phyloP scores from a whole-genome alignment of 2,888 invertebrate genomes.

The Eupithecia exiguata region DNA sequence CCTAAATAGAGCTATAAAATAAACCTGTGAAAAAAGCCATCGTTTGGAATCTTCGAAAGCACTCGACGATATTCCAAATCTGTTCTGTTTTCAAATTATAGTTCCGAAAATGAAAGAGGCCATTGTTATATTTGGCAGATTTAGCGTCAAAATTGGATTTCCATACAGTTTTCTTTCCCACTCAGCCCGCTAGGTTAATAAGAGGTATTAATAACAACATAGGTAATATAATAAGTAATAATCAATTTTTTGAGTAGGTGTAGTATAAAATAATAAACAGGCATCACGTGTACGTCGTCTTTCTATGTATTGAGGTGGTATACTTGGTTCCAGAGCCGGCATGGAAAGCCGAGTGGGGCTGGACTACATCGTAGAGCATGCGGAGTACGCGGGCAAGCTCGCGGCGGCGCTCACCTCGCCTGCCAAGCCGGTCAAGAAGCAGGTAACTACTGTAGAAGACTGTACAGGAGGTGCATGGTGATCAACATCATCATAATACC shows the following conservation, averaged over 20 bases:
- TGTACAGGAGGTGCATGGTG: background rate
- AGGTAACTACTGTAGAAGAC: conserved; percentile 68
- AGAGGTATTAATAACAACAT: no score
- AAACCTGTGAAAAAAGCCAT: no score
- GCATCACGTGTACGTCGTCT: no score
- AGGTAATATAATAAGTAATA: no score
- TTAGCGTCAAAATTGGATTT: background rate
- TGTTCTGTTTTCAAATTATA: background rate
- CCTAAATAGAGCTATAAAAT: no score
- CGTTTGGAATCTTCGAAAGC: no score
- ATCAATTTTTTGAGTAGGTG: no score
- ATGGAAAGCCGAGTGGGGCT: conserved; percentile 97
- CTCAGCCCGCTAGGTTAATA: no score
- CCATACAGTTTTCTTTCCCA: background rate
- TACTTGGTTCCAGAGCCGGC: conserved; percentile 53
- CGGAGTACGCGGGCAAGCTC: conserved; percentile 95
- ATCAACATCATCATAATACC: no score
- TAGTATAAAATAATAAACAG: no score
- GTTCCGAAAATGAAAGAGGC: background rate
- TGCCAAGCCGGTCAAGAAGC: conserved; percentile 96
- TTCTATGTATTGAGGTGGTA: background rate
- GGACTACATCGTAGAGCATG: conserved; percentile 97
- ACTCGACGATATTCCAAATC: no score
- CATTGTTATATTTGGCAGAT: background rate
- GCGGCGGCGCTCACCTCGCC: conserved; percentile 96